Evolutionary conservation across 2,888 invertebrate species (phyloP), one percentile per base, ranked within the genome.

Genomic region (Elmis aenea): DNA sequence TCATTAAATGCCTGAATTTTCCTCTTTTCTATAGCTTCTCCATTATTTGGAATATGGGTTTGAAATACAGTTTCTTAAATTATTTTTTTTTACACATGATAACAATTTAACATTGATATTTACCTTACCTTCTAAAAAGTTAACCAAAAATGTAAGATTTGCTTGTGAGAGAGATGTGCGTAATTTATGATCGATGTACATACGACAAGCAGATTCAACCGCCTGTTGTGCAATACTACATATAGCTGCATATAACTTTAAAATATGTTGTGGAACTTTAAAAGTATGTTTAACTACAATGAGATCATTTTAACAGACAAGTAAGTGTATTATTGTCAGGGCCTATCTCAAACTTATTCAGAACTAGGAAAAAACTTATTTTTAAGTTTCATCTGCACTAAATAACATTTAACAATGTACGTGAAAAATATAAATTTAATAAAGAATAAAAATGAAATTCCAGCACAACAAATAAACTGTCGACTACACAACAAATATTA

Each of bases 221-320:
- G 70, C 46, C 3, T 63, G 61, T 3, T 70, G 66, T 1, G 69
- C 58, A 38, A 74, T 54, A 8, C 66, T 62, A 33, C 75, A 61
- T 5, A 76, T 37, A 0, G 71, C 70, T n/a, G 76, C 73, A 20
- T 70, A 60, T 5, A 77, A 54, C 33, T 66, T 66, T 5, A 72
- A 56, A 3, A 77, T 33, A 3, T 70, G 54, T 5, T 62, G 48
- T 1, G 72, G 73, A 2, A 72, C 67, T 34, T 69, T 66, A 12
- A 79, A 62, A 37, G 79, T 70, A 51, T 76, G 73, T 40, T 71
- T 67, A 47, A 79, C 80, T 80, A 63, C 32, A 72, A 54, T 12
- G 13, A 1, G 13, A 12, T 5, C 5, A 11, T 26, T 13, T 13
- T 10, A 30, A n/a, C n/a, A n/a, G n/a, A n/a, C n/a, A n/a, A n/a